Evolutionary conservation across 2,797 vertebrate genomes (phyloP), one percentile per base, ranked within the genome.

Genomic region (Perodicticus potto): DNA sequence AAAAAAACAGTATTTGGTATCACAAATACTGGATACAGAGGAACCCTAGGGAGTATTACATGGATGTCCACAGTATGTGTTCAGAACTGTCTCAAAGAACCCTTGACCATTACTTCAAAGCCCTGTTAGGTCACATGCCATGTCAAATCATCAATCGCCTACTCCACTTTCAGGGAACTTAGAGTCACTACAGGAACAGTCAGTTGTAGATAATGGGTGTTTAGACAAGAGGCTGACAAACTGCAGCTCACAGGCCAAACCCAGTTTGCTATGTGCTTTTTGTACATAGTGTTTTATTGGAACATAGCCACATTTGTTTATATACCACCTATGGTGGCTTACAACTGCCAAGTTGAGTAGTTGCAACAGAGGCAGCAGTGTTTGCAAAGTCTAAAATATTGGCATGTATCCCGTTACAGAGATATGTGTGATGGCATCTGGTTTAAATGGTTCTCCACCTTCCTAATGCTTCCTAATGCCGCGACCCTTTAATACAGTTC

Each of bases 41-140:
- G 34, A 34, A 29, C 13, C 11, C n/a, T 4, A 59, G 40, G 25
- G 32, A 23, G 29, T 32, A 29, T 4, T n/a, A 53, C 55, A 59
- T 3, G 19, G 25, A 81, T 27, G 5, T 29, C 49, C 59, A 63
- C 9, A 45, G 45, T 16, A 2, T 9, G 0, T 27, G 19, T 0
- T 32, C 29, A 53, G 12, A 81, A 37, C 1, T 9, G 22, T 29
- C 7, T 6, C 57, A 20, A 67, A 65, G 77, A 49, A 40, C 32
- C 32, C 49, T 40, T 61, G 22, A 57, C 37, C 59, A 70, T n/a
- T n/a, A 40, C 25, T 73, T 90, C 89, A 70, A 49, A 91, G 57
- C 22, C 32, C 29, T 20, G 17, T 2, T 29, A 19, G 29, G 43
- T 55, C 45, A 55, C 40, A 27, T 63, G 69, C 83, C 70, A 43